Base-by-base conservation (phyloP, 2,888 invertebrate genomes). In the Torymus texanus region DNA sequence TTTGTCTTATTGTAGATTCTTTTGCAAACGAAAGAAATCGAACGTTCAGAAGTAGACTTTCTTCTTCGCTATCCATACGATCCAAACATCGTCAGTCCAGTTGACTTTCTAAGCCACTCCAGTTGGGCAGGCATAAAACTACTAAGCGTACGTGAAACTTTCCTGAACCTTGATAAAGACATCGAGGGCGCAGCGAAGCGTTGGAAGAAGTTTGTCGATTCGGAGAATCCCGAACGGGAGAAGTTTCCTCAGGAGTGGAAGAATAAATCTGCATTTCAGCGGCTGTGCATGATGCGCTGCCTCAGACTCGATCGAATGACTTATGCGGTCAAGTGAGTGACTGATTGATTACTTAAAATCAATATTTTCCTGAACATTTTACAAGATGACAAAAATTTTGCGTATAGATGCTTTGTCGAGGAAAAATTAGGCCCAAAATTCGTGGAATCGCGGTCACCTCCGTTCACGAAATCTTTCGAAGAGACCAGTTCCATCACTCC, bases 191-290 rank as follows among this genome's bases (percentile, higher is more conserved):
- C 97, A 0, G 93, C 94, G 0, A 98, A 97, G 88, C 92, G 97
- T 76, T 98, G 98, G 98, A 95, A 95, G 86, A 97, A 97, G 88
- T 97, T 97, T 86, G 94, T 96, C 0, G 97, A 98, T 85, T 95
- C 96, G 21, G 98, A 98, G 88, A 95, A 94, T 81, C 98, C 98
- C 0, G 98, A 98, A 90, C 94, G 95, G 85, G 98, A 98, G 89
- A 97, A 97, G 89, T 93, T 98, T 84, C 98, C 98, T 0, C 97
- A 97, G 79, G 98, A 98, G 87, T 98, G 98, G 98, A 98, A 98
- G 89, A 95, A 95, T 86, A 98, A 97, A 89, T 92, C 94, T 0
- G 92, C 96, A 0, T 90, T 98, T 65, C 97, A 98, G 88, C 93
- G 95, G 82, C 91, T 98, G 5, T 98, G 98, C 87, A 98, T 98